Evolutionary conservation across 2,113 vertebrate species (phyloP).

Genomic region (Tetrao urogallus): DNA sequence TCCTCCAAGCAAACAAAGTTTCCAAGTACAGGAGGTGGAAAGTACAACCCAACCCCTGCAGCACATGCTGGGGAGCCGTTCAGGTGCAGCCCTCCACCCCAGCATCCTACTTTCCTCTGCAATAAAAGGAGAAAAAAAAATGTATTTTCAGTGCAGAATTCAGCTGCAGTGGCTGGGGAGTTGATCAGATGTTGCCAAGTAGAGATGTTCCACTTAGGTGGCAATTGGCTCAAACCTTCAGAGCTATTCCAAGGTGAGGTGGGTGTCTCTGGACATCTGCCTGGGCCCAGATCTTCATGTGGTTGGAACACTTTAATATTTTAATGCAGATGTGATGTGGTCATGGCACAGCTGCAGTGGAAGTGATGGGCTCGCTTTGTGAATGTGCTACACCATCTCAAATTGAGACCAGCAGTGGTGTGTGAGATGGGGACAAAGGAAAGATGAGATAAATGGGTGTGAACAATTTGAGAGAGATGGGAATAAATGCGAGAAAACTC

Average conservation of each 20-base stretch:
- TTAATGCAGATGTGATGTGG: neutral
- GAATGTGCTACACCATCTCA: neutral
- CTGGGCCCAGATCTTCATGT: neutral
- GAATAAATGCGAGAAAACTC: constrained; percentile 5
- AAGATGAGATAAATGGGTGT: neutral
- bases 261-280: neutral
- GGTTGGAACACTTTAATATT: constrained; percentile 14
- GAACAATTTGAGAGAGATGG: neutral
- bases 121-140: neutral
- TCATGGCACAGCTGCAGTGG: neutral
- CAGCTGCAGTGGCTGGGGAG: constrained; percentile 3
- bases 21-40: neutral
- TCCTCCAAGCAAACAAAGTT: constrained; percentile 10
- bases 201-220: constrained; percentile 24
- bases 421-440: constrained; percentile 1
- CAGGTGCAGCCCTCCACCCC: constrained; percentile 13
- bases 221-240: neutral
- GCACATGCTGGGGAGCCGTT: constrained; percentile 17
- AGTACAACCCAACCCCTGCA: neutral
- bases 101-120: neutral
- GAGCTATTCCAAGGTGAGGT: neutral
- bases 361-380: neutral
- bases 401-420: neutral
- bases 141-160: neutral
- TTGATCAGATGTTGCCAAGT: constrained; percentile 28